Percentiles rank a stretch among this genome's conserved stretches.
These are phyloP conservation scores for Platycheirus rosarum DNA, from an alignment of 2,888 invertebrate species.

Conservation along the genomic window DNA sequence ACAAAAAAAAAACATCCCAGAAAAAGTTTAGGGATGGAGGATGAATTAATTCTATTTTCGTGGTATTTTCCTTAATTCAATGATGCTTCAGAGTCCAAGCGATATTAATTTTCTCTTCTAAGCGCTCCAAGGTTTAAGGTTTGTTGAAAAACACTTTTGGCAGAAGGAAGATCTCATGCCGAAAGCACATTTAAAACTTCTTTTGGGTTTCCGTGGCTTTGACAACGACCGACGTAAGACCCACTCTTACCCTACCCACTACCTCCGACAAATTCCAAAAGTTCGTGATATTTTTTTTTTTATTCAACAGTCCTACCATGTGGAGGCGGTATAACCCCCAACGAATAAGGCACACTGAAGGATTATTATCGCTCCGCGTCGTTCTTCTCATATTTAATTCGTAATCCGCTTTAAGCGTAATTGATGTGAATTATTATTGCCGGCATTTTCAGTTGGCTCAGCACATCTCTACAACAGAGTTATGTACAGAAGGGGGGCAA, in stretches of 20 bases:
- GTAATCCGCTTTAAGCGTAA: conserved; percentile 73
- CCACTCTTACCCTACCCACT: neutral
- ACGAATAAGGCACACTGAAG: conserved; percentile 13
- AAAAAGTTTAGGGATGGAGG: neutral
- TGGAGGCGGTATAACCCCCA: neutral
- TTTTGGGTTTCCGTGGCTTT: conserved; percentile 5
- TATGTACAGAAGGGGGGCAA: neutral
- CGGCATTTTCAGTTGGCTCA: conserved; percentile 68
- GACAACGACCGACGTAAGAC: neutral
- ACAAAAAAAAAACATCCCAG: neutral
- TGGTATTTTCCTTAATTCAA: conserved; percentile 65
- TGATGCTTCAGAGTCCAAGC: conserved; percentile 52
- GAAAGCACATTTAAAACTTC: conserved; percentile 26
- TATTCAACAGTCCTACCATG: conserved; percentile 18
- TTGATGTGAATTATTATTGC: conserved; percentile 74
- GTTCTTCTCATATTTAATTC: conserved; percentile 72
- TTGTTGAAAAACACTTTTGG: conserved; percentile 29
- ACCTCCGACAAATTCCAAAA: conserved; percentile 9
- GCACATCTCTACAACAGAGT: conserved; percentile 48
- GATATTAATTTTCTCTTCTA: conserved; percentile 57
- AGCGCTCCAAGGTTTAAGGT: neutral
- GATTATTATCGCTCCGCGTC: conserved; percentile 64
- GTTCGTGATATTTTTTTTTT: conserved; percentile 7
- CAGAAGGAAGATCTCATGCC: conserved; percentile 31
- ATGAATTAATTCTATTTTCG: conserved; percentile 7